Conservation (phyloP, 2,797 vertebrate species). For the Melanogrammus aeglefinus region DNA sequence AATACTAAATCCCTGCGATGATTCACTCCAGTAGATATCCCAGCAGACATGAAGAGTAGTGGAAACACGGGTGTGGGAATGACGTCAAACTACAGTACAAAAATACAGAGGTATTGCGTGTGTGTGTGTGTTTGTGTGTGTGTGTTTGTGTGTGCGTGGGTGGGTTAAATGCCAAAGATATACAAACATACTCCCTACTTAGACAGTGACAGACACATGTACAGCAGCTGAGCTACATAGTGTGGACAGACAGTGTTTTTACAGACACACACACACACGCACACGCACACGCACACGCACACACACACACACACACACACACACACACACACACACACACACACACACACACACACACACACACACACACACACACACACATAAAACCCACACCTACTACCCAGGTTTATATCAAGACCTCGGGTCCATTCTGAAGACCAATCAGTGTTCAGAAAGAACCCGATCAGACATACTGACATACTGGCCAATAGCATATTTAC, state of each 20-base stretch:
- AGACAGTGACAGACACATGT: conserved; percentile 56
- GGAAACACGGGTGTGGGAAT: background rate
- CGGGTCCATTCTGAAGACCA: background rate
- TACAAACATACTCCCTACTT: conserved; percentile 10
- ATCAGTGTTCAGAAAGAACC: background rate
- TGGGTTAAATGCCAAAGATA: conserved; percentile 2
- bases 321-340: background rate
- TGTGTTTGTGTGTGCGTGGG: conserved; percentile 8
- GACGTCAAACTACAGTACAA: background rate
- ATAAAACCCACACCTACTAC: background rate
- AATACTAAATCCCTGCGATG: background rate
- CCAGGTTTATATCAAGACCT: background rate
- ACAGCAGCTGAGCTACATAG: conserved; percentile 58
- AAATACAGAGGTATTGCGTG: background rate
- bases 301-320: conserved; percentile 10
- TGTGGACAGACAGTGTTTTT: background rate
- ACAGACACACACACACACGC: conserved; percentile 12
- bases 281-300: background rate
- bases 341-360: background rate
- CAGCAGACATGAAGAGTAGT: background rate
- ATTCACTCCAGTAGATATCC: background rate
- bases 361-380: background rate
- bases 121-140: background rate
- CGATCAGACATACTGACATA: background rate
- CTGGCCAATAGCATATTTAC: background rate